Percentiles rank a stretch among this genome's conserved stretches.
These are phyloP conservation scores for Molanna angustata DNA, from an alignment of 2,888 invertebrate genomes.

Conservation along the genomic window DNA sequence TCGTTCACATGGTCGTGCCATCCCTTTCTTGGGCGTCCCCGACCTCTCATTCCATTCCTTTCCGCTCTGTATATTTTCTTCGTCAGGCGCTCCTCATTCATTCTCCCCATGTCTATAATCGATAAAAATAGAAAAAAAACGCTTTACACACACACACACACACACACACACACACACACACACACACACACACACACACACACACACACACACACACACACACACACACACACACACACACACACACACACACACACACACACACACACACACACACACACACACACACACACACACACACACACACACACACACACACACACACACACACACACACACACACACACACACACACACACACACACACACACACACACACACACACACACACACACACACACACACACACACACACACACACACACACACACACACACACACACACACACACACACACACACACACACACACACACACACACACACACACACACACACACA, in stretches of 20 bases:
- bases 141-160: not conserved
- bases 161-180: constrained; percentile 7
- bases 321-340: constrained; percentile 10
- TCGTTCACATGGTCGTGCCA: too few species aligned
- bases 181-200: constrained; percentile 1
- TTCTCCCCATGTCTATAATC: too few species aligned
- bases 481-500: too few species aligned
- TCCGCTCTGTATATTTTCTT: too few species aligned
- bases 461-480: too few species aligned
- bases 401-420: too few species aligned
- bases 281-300: constrained; percentile 2
- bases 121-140: constrained; percentile 8
- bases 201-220: constrained; percentile 1
- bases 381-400: too few species aligned
- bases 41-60: too few species aligned
- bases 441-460: too few species aligned
- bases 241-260: constrained; percentile 1
- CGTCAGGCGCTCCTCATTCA: too few species aligned
- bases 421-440: too few species aligned
- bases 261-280: not conserved
- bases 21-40: too few species aligned
- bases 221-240: constrained; percentile 4
- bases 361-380: constrained; percentile 12
- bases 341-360: constrained; percentile 4
- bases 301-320: constrained; percentile 9